Base-by-base conservation (phyloP, 2,797 vertebrate species). In the Lindbergichthys nudifrons region DNA sequence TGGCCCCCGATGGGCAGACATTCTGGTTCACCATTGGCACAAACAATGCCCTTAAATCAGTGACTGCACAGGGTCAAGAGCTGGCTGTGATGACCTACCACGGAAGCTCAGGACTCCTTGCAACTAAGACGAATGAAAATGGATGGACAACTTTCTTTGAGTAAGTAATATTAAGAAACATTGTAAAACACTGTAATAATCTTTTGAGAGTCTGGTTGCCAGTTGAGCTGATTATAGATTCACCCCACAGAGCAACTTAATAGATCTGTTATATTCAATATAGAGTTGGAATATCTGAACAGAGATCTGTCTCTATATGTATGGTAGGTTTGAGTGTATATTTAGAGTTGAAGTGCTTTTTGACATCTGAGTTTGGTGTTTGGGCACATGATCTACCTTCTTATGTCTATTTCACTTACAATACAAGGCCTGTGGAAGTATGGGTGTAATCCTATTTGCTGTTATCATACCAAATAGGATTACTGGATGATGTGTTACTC, bases 21-120 rank as follows among this genome's bases (percentile, higher is more conserved):
- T 99, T 97, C 92, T 98, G 98, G 98, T 95, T 99, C 81, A 99
- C 98, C n/a, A 96, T 99, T 18, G 98, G 98, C 43, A 98, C 97
- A 79, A 99, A 99, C 93, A 97, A 92, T 0, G 98, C 96, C 0
- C 96, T 99, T 50, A 98, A 97, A 85, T 97, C 94, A 1, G 93
- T 99, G 0, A 96, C 97, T 2, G 96, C 97, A 2, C 98, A 99
- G 82, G 97, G 97, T 6, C 97, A 97, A 7, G 98, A 99, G 70
- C 83, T 98, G 56, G 97, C 96, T 32, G 92, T 97, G 83, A 97
- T 99, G 97, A 99, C 98, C 0, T 99, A 99, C 86, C 98, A 99
- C 0, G 97, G 98, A 73, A 99, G 94, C 78, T 98, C 98, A 0
- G 97, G 97, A 79, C 96, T 99, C 19, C 94, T 99, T 4, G 97